Percentiles rank a stretch among this genome's conserved stretches.
These are phyloP conservation scores for Clarias macrocephalus DNA, from an alignment of 2,113 vertebrate species.

Conservation along the genomic window DNA sequence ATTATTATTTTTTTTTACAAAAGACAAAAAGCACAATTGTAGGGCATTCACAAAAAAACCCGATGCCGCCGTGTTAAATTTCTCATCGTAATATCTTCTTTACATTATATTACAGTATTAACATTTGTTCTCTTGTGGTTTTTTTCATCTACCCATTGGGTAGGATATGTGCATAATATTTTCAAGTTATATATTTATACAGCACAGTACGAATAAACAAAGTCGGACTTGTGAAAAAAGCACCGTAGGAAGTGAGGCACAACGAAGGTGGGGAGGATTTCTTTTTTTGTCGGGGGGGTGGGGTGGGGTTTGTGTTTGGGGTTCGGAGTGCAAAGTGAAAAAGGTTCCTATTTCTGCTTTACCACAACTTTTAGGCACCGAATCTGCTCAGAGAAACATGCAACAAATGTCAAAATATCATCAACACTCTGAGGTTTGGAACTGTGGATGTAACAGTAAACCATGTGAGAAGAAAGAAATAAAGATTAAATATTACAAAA, in stretches of 20 bases:
- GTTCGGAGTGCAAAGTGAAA: slow-evolving; percentile 73
- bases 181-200: slow-evolving; percentile 89
- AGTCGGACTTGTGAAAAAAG: slow-evolving; percentile 88
- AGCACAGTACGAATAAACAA: slow-evolving; percentile 90
- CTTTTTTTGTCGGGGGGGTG: slow-evolving; percentile 31
- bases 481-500: background rate
- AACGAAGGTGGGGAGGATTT: slow-evolving; percentile 77
- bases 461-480: slow-evolving; percentile 29
- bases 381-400: slow-evolving; percentile 78
- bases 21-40: slow-evolving; percentile 81
- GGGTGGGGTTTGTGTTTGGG: background rate
- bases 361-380: slow-evolving; percentile 82
- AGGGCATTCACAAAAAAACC: slow-evolving; percentile 87
- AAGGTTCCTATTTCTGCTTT: slow-evolving; percentile 82
- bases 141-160: slow-evolving; percentile 92
- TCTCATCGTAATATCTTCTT: slow-evolving; percentile 78
- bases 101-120: slow-evolving; percentile 97
- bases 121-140: slow-evolving; percentile 80
- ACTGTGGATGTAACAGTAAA: background rate
- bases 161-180: slow-evolving; percentile 98
- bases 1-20: slow-evolving; percentile 62
- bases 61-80: slow-evolving; percentile 89
- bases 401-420: slow-evolving; percentile 65
- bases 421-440: slow-evolving; percentile 40
- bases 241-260: slow-evolving; percentile 96